Percentiles rank a stretch among this genome's conserved stretches.
phyloP scores from a whole-genome alignment of 2,888 invertebrate species.

The Sesamia inferens region DNA sequence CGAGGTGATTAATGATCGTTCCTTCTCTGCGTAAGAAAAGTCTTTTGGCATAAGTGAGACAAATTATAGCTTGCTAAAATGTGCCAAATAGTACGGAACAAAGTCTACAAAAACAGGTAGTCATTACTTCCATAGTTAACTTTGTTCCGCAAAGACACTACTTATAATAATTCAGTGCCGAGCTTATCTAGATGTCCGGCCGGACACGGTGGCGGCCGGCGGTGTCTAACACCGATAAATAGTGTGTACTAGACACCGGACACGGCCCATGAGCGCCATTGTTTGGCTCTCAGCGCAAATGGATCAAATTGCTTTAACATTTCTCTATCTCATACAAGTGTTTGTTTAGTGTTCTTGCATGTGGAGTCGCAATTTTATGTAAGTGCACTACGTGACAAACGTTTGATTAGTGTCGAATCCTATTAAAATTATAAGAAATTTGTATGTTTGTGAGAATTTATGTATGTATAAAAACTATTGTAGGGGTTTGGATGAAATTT shows the following conservation, averaged over 20 bases:
- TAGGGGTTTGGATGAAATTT: too few relatives aligned
- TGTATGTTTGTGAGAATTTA: too few relatives aligned
- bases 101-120: slow-evolving; percentile 12
- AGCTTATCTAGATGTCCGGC: slow-evolving; percentile 49
- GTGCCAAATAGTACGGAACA: neutral
- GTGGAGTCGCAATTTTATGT: slow-evolving; percentile 1
- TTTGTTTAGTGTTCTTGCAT: slow-evolving; percentile 30
- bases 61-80: slow-evolving; percentile 19
- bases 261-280: slow-evolving; percentile 26
- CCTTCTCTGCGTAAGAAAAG: neutral
- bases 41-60: neutral
- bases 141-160: slow-evolving; percentile 43
- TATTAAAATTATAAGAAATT: too few relatives aligned
- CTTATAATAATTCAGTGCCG: slow-evolving; percentile 56
- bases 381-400: slow-evolving; percentile 18
- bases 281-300: slow-evolving; percentile 23
- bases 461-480: too few relatives aligned
- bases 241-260: slow-evolving; percentile 34
- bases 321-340: slow-evolving; percentile 14
- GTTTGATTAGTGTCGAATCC: neutral
- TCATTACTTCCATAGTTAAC: slow-evolving; percentile 26
- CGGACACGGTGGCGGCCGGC: slow-evolving; percentile 28
- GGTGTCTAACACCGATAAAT: slow-evolving; percentile 36
- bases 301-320: slow-evolving; percentile 45
- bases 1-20: neutral